A percentile compares a stretch with the other conserved stretches of the same genome.
Evolutionary conservation across 2,113 vertebrate genomes (phyloP).

Genomic region (Pseudorectes ferrugineus): DNA sequence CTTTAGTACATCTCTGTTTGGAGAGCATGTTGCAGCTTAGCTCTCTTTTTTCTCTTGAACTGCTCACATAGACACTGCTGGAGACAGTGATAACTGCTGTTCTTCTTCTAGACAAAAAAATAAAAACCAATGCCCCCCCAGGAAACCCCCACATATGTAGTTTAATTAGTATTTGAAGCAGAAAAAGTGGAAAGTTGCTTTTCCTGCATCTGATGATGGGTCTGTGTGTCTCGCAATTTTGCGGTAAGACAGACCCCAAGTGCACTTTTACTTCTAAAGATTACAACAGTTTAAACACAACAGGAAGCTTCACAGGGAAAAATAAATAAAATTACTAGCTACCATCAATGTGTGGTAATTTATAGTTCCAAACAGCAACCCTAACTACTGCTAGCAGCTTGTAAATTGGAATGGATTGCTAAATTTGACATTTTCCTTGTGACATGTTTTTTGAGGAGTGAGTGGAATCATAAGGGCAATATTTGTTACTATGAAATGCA

Average conservation of each 20-base stretch:
- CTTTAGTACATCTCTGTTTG: neutral
- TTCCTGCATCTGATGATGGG: neutral
- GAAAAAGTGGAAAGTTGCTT: neutral
- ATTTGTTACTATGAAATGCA: neutral
- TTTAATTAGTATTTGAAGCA: constrained; percentile 9
- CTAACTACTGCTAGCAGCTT: constrained; percentile 21
- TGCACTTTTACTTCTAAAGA: constrained; percentile 4
- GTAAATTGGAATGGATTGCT: constrained; percentile 47
- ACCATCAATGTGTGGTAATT: constrained; percentile 24
- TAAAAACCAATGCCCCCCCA: neutral
- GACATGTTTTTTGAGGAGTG: neutral
- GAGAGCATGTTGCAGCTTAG: neutral
- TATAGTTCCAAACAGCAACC: neutral
- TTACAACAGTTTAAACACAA: constrained; percentile 47
- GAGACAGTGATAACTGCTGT: neutral
- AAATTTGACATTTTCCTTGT: constrained; percentile 22
- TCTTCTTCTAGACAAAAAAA: neutral
- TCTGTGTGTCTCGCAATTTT: neutral
- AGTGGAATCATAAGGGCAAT: neutral
- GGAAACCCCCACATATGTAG: neutral
- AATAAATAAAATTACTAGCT: constrained; percentile 32
- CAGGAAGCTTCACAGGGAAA: constrained; percentile 38
- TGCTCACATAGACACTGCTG: neutral
- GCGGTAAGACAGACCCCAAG: neutral
- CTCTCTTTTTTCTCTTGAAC: neutral